Evolutionary conservation across 2,888 invertebrate species (phyloP).

Genomic region (Embidobia sp.): DNA sequence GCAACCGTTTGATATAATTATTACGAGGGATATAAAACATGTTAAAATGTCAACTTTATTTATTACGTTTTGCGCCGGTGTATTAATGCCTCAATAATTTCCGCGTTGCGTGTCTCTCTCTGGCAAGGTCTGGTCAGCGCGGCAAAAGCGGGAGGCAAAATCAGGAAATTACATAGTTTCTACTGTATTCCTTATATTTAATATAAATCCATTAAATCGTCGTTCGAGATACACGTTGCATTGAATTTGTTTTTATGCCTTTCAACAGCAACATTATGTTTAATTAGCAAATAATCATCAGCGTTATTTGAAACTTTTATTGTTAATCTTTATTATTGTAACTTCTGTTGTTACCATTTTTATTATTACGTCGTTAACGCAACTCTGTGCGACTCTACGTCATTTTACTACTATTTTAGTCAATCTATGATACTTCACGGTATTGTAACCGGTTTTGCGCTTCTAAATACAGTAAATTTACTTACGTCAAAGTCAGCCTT

Average conservation of each 20-base stretch:
- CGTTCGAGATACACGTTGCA: background rate
- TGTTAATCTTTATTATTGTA: background rate
- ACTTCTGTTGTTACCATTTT: no score
- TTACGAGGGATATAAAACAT: constrained; percentile 1
- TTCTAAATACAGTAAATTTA: no score
- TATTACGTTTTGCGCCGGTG: constrained; percentile 5
- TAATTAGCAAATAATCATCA: constrained; percentile 1
- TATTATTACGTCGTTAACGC: no score
- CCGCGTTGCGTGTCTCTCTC: constrained; percentile 24
- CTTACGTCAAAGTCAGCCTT: no score
- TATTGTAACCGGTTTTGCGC: no score
- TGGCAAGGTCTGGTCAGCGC: background rate
- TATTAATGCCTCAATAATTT: constrained; percentile 20
- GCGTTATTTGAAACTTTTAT: background rate
- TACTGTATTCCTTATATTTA: constrained; percentile 25
- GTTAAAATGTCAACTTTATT: constrained; percentile 11
- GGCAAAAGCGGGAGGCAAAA: constrained; percentile 8
- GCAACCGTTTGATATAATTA: background rate
- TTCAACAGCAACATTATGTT: constrained; percentile 1
- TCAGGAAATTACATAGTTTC: constrained; percentile 35
- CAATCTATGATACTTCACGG: no score
- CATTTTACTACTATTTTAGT: no score
- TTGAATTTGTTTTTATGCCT: constrained; percentile 8
- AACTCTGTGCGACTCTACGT: no score
- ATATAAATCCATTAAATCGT: constrained; percentile 28